These are phyloP conservation scores for Melozone crissalis DNA, from an alignment of 2,113 vertebrate genomes.

Conservation along the genomic window DNA sequence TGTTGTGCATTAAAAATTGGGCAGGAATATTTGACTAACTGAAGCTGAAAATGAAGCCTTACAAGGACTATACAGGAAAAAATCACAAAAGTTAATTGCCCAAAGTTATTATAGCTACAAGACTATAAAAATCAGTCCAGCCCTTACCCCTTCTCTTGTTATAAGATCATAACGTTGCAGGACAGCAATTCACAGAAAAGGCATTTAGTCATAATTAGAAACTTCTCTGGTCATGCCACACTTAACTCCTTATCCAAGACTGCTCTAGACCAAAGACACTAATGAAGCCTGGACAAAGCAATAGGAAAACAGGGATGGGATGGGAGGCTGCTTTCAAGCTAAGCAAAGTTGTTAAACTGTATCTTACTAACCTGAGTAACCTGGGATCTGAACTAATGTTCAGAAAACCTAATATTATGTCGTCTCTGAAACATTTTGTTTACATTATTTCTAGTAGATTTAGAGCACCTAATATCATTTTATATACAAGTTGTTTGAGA, in stretches of 20 bases:
- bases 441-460: neutral
- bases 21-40: neutral
- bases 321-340: neutral
- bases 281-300: neutral
- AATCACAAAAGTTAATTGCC: neutral
- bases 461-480: neutral
- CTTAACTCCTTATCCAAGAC: neutral
- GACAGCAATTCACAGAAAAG: neutral
- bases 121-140: neutral
- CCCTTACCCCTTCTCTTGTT: neutral
- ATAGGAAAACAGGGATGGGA: neutral
- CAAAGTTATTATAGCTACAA: neutral
- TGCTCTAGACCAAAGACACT: neutral
- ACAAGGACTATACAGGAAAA: neutral
- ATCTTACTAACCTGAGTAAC: neutral
- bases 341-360: neutral
- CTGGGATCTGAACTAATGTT: neutral
- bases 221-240: neutral
- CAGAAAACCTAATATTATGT: neutral
- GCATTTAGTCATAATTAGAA: neutral
- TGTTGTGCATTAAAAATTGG: neutral
- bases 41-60: neutral
- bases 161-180: neutral
- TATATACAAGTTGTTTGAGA: neutral
- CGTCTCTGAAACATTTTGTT: neutral